Base-by-base conservation (phyloP, 2,113 vertebrate species). In the Anseranas semipalmata region DNA sequence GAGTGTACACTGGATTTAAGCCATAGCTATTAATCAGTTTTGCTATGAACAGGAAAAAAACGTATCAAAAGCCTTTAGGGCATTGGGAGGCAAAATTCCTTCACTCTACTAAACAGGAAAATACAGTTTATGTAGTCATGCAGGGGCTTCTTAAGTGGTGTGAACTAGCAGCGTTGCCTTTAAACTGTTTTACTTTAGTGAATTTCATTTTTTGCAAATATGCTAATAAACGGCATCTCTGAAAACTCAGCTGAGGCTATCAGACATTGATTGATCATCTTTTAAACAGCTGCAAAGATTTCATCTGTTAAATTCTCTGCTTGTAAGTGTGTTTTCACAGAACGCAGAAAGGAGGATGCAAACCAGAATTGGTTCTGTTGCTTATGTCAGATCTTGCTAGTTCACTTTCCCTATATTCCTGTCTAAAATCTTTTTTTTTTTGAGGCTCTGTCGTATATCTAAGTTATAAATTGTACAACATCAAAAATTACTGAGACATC, bases 11-110 rank as follows among this genome's bases (percentile, higher is more conserved):
- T 95, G 95, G 93, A 84, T 93, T 92, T 81, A 65, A 95, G 92
- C 94, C 88, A 89, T 35, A 70, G 62, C 80, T 91, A 89, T 96
- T 97, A 90, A 94, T 96, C 86, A 89, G 88, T 86, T 93, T 65
- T 93, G 56, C 92, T 86, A 58, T 53, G 70, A 92, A 78, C 73
- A 58, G 86, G 66, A 58, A 45, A 43, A 73, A 91, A 93, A 92
- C 67, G 79, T 53, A 93, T 95, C 68, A 77, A 86, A 90, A 93
- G 53, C 80, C 91, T 96, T 72, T 56, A 91, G 88, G 86, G 73
- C 4, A 0, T 70, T 91, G 86, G 70, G 96, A 95, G 76, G 76
- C 68, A 76, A 95, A 86, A 92, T 96, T 93, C 86, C 65, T 95
- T 75, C 39, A 15, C 24, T 60, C 39, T 89, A 33, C 73, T 86